phyloP scores from a whole-genome alignment of 2,797 vertebrate genomes.

The Valencia hispanica region DNA sequence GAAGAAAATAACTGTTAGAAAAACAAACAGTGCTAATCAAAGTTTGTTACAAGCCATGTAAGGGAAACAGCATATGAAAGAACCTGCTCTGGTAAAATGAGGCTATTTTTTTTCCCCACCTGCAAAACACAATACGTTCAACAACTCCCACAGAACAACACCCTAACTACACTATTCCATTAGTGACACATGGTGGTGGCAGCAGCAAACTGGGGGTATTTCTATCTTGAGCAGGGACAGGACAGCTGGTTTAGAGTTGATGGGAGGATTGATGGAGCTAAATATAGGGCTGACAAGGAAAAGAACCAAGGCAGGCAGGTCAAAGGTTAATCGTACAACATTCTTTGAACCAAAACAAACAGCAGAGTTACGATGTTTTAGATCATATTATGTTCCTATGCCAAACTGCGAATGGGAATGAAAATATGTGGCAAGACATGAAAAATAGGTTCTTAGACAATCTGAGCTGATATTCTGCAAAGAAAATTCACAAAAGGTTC shows the following conservation, averaged over 20 bases:
- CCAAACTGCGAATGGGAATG: neutral
- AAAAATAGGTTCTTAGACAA: neutral
- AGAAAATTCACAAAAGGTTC: no score
- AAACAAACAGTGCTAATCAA: neutral
- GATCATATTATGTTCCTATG: neutral
- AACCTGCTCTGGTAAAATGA: neutral
- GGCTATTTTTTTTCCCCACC: neutral
- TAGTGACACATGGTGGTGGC: neutral
- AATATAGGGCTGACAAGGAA: neutral
- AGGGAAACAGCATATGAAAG: neutral
- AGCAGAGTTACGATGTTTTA: neutral
- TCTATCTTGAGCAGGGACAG: neutral
- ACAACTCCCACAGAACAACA: neutral
- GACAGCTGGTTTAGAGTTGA: neutral
- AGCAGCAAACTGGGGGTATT: neutral
- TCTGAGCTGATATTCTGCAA: no score
- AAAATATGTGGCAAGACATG: neutral
- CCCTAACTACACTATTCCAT: neutral
- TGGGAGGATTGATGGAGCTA: neutral
- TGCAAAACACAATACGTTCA: neutral
- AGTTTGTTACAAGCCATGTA: neutral
- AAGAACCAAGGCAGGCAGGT: neutral
- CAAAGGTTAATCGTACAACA: neutral
- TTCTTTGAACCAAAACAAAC: neutral
- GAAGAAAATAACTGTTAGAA: neutral